Evolutionary conservation across 1,140 invertebrate genomes (phyloP), one percentile per base, ranked within the genome.

Genomic region (Olivierus martensii): DNA sequence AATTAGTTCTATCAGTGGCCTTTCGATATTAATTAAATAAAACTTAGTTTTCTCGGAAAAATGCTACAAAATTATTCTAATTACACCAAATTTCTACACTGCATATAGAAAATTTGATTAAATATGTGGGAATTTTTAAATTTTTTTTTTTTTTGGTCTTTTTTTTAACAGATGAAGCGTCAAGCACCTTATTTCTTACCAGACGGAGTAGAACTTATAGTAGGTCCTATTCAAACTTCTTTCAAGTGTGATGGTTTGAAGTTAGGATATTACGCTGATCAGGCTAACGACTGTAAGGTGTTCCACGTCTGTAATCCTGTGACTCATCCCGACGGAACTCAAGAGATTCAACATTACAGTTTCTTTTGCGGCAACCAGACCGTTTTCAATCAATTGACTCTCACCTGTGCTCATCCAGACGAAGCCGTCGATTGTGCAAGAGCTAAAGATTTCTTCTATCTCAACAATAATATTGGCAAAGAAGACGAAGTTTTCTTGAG

Each of bases 321-420:
- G 10, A 51, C 48, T 17, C 52, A 53, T 34, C 46, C 55, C 35
- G 58, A 53, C 39, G 56, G 48, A 2, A 59, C 47, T 22, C 41
- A 51, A 51, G 53, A 60, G 34, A 53, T 51, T 28, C 39, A 53
- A 12, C 63, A 63, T 22, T 90, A 81, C 79, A 87, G 84, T 61
- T 90, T 89, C 66, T 87, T 88, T 55, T 90, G 87, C 55, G 85
- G 85, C 0, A 77, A 79, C 49, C 81, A 87, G 60, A 88, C 87
- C 2, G 73, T 88, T 43, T 89, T 90, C 66, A 87, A 88, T 70
- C 87, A 90, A 75, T 82, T 86, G 66, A 65, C 63, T 2, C 55
- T 68, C 1, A 68, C 67, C 3, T 69, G 67, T 46, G 59, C 62
- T 41, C 56, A 58, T 53, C 53, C 57, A 1, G 58, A 62, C 34